These are phyloP conservation scores for Labroides dimidiatus DNA, from an alignment of 2,797 vertebrate species.

Conservation along the genomic window DNA sequence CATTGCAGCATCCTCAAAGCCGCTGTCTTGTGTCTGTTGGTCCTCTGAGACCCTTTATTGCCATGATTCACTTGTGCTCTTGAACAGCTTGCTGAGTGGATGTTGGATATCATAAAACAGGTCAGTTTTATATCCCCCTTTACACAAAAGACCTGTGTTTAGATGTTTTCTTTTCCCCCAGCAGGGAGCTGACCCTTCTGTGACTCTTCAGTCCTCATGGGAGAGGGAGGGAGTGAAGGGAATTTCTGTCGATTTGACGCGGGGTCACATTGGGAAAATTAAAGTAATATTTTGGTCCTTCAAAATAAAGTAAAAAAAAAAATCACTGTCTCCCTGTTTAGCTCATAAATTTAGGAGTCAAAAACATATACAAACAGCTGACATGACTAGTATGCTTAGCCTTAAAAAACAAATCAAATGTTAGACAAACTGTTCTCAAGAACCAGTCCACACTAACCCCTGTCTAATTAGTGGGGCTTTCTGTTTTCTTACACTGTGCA, in stretches of 20 bases:
- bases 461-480: not conserved
- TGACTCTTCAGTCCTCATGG: slow-evolving; percentile 3
- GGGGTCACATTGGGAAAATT: not conserved
- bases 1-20: slow-evolving; percentile 26
- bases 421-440: no score
- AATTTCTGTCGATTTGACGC: not conserved
- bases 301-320: not conserved
- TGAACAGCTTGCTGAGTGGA: slow-evolving; percentile 7
- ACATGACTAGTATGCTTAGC: no score
- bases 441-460: not conserved
- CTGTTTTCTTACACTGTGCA: not conserved
- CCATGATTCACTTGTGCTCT: slow-evolving; percentile 2
- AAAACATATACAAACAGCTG: not conserved
- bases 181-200: slow-evolving; percentile 1
- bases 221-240: not conserved
- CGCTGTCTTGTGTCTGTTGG: slow-evolving; percentile 2
- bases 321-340: not conserved
- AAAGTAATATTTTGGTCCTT: not conserved
- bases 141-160: slow-evolving; percentile 10
- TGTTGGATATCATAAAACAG: slow-evolving; percentile 27
- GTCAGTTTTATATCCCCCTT: slow-evolving; percentile 9
- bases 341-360: no score
- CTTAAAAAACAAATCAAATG: no score
- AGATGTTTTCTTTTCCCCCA: not conserved
- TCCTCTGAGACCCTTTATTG: slow-evolving; percentile 23